Evolutionary conservation across 2,797 vertebrate species (phyloP).

Genomic region (Microctenopoma steveboyesi): DNA sequence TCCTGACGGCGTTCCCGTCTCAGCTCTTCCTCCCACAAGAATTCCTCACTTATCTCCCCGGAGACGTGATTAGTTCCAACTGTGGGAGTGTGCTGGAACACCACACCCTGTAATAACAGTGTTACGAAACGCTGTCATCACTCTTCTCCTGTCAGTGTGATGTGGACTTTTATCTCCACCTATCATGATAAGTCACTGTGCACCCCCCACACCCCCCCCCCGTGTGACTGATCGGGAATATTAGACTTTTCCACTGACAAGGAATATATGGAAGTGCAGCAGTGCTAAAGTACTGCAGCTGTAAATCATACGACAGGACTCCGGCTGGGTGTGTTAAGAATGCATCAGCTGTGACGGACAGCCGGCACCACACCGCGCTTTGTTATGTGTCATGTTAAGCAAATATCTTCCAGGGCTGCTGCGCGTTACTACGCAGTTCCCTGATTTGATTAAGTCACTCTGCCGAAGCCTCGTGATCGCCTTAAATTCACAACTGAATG

Average conservation of each 20-base stretch:
- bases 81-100: conserved; percentile 15
- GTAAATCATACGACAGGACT: too few species aligned
- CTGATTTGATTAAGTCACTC: too few species aligned
- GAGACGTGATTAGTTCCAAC: conserved; percentile 35
- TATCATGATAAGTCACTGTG: not conserved
- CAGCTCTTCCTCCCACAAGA: conserved; percentile 52
- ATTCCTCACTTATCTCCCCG: conserved; percentile 55
- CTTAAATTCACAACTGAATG: too few species aligned
- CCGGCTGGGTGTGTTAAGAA: not conserved
- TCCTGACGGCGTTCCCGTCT: conserved; percentile 26
- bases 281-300: too few species aligned
- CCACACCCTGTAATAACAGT: conserved; percentile 7
- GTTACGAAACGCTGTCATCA: not conserved
- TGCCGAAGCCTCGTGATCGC: too few species aligned
- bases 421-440: too few species aligned
- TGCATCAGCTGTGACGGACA: not conserved
- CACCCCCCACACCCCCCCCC: not conserved
- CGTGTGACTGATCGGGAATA: not conserved
- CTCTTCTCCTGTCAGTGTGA: not conserved
- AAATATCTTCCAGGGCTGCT: too few species aligned
- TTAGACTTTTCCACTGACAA: not conserved
- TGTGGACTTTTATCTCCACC: not conserved
- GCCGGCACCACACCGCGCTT: not conserved
- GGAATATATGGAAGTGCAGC: too few species aligned
- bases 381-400: too few species aligned